phyloP scores from a whole-genome alignment of 2,888 invertebrate species.

The Andrena chrysosceles region DNA sequence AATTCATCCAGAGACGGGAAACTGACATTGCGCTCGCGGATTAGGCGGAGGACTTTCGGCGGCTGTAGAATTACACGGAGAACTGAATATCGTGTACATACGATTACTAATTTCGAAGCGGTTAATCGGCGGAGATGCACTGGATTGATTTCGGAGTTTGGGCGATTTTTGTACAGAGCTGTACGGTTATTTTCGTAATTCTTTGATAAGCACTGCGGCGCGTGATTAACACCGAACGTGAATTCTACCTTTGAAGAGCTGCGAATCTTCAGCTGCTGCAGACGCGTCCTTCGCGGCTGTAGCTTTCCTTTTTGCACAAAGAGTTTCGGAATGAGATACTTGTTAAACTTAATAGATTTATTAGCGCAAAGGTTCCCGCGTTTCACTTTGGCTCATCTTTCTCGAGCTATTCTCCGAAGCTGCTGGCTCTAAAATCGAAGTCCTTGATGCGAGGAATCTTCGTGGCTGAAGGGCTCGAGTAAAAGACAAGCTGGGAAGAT shows the following conservation, averaged over 20 bases:
- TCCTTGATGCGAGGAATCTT: background rate
- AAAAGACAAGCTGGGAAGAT: background rate
- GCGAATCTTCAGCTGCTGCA: slow-evolving; percentile 23
- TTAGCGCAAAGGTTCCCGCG: slow-evolving; percentile 16
- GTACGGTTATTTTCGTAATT: slow-evolving; percentile 22
- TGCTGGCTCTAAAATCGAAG: slow-evolving; percentile 17
- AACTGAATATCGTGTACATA: slow-evolving; percentile 54
- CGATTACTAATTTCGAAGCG: slow-evolving; percentile 53
- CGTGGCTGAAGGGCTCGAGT: slow-evolving; percentile 29
- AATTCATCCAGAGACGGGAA: slow-evolving; percentile 59
- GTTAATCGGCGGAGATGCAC: slow-evolving; percentile 41
- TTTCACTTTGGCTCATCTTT: slow-evolving; percentile 5
- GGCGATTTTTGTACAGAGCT: slow-evolving; percentile 29
- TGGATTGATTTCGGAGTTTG: slow-evolving; percentile 36
- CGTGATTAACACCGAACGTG: background rate
- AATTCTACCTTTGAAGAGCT: background rate
- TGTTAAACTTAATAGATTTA: slow-evolving; percentile 13
- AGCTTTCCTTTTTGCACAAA: background rate
- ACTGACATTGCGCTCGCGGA: slow-evolving; percentile 48
- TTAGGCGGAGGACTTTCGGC: slow-evolving; percentile 39
- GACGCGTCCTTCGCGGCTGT: background rate
- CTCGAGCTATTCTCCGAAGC: background rate
- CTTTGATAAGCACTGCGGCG: background rate
- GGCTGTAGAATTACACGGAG: slow-evolving; percentile 53
- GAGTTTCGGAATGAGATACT: background rate